Base-by-base conservation (phyloP, 2,797 vertebrate species). In the Neopelma chrysocephalum region DNA sequence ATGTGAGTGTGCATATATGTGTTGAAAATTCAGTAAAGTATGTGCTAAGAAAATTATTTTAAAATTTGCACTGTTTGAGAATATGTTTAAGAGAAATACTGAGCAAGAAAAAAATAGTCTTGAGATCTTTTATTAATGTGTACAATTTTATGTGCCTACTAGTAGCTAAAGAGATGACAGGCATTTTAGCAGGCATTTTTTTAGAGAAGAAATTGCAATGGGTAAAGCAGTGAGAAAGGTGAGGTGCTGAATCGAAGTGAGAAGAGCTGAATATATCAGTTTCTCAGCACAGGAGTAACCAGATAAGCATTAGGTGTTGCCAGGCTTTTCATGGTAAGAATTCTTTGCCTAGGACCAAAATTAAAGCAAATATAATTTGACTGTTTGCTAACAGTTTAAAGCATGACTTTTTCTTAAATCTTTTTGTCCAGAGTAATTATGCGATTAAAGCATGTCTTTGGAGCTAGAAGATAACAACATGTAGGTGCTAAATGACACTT, bases 1-100 rank as follows among this genome's bases (percentile, higher is more conserved):
- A 10, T 4, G 6, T 0, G 0, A 71, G 9, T 14, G 17, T 76
- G 22, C 14, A 5, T 31, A 1, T 20, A 27, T 3, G 9, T 53
- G 18, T 71, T 75, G 53, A 83, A n/a, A 81, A 58, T 26, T 32
- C n/a, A 65, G 26, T 45, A 27, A 79, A 15, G 12, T 42, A 10
- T 17, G 6, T 42, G 34, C 54, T 42, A 61, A 57, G 23, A 61
- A 54, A 82, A 71, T n/a, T 15, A 21, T 32, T 73, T 34, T 5
- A 12, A 65, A 53, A 36, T 47, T 82, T 72, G 21, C 50, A 21
- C 8, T 10, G 31, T 9, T 34, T 34, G 34, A 68, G 38, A 57
- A 45, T 10, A 60, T 27, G 54, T 86, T 60, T 10, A 45, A 77
- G 80, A 51, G 42, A 54, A 85, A 61, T 40, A 47, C 4, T 14